Conservation (phyloP, 2,888 invertebrate species). For the Neoascia interrupta region DNA sequence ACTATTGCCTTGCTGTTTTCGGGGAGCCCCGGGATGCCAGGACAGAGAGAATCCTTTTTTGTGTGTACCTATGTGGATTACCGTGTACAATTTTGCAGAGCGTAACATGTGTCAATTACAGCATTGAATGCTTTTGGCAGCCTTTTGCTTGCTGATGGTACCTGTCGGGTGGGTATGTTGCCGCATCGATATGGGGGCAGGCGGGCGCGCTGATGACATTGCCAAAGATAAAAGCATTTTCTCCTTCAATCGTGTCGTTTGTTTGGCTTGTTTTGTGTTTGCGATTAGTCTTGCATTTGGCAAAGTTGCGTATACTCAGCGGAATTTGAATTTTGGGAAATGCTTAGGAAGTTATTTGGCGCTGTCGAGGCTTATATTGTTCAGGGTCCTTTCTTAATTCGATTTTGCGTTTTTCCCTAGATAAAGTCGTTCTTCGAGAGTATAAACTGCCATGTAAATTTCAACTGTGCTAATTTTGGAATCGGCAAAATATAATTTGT, state of each 20-base stretch:
- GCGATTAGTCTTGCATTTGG: too few species aligned
- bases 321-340: too few species aligned
- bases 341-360: too few species aligned
- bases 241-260: constrained; percentile 10
- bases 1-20: background rate
- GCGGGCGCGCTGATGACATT: background rate
- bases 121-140: constrained; percentile 63
- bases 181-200: background rate
- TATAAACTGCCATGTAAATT: too few species aligned
- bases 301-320: too few species aligned
- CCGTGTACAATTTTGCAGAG: constrained; percentile 72
- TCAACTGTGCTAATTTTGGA: too few species aligned
- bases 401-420: too few species aligned
- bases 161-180: background rate
- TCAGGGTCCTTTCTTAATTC: too few species aligned
- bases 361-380: too few species aligned
- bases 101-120: constrained; percentile 79
- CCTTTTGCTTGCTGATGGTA: constrained; percentile 36
- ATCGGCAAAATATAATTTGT: too few species aligned
- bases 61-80: constrained; percentile 47
- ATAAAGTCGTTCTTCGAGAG: too few species aligned
- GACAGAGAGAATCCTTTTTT: constrained; percentile 10
- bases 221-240: constrained; percentile 29
- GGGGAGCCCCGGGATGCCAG: constrained; percentile 32
- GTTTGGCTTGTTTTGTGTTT: constrained; percentile 31